Evolutionary conservation across 2,797 vertebrate genomes (phyloP).

Genomic region (Allobates femoralis): DNA sequence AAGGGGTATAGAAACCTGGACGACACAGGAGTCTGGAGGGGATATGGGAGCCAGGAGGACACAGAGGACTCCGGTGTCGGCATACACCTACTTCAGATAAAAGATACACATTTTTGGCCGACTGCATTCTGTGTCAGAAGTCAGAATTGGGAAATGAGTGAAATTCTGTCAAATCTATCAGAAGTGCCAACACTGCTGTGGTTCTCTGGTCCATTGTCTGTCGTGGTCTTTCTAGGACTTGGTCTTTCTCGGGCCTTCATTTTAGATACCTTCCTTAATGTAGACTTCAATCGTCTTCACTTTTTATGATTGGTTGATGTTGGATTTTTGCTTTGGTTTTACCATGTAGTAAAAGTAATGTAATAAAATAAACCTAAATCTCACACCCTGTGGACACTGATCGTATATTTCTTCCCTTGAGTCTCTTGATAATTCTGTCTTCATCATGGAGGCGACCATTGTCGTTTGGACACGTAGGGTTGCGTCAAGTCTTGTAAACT

Average conservation of each 20-base stretch:
- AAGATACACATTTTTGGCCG: too few relatives aligned
- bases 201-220: background rate
- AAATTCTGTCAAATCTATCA: too few relatives aligned
- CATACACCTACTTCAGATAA: too few relatives aligned
- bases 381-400: background rate
- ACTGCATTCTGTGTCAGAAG: too few relatives aligned
- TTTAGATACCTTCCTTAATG: background rate
- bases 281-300: background rate
- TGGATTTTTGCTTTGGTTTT: too few relatives aligned
- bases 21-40: too few relatives aligned
- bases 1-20: too few relatives aligned
- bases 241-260: background rate
- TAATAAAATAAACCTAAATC: background rate
- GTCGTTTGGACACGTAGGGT: background rate
- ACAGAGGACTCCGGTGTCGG: too few relatives aligned
- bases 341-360: background rate
- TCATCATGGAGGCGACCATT: background rate
- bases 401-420: background rate
- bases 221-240: background rate
- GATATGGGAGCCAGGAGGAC: too few relatives aligned
- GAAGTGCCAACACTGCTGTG: background rate
- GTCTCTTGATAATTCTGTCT: background rate
- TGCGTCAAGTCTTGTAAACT: background rate
- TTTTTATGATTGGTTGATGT: background rate
- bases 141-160: too few relatives aligned